phyloP scores from a whole-genome alignment of 2,888 invertebrate species.

The Chloromyia formosa region DNA sequence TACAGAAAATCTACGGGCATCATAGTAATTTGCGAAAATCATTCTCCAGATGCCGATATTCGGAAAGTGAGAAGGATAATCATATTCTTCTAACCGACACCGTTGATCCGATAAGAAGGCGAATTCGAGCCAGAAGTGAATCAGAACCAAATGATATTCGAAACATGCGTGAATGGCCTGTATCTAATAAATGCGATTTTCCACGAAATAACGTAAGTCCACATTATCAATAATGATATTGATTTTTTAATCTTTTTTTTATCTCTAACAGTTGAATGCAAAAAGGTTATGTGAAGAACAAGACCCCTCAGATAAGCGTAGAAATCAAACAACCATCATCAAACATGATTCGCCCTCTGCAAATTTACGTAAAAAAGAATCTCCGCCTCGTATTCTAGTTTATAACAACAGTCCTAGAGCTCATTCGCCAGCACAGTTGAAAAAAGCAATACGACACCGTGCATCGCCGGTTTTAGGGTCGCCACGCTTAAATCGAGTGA shows the following conservation, averaged over 20 bases:
- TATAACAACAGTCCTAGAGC: conserved; percentile 57
- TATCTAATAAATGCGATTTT: neutral
- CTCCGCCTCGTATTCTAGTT: conserved; percentile 58
- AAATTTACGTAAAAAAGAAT: conserved; percentile 53
- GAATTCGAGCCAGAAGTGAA: conserved; percentile 53
- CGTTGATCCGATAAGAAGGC: neutral
- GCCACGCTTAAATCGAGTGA: conserved; percentile 49
- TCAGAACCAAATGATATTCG: conserved; percentile 51
- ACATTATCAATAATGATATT: neutral
- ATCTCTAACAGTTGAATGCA: neutral
- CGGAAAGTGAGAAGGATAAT: conserved; percentile 35
- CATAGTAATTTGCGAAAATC: neutral
- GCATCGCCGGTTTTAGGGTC: conserved; percentile 51
- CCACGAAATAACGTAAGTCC: conserved; percentile 19
- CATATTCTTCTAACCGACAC: too few species aligned
- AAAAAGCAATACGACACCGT: conserved; percentile 22
- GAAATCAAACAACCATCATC: neutral
- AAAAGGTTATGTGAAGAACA: neutral
- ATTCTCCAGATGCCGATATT: conserved; percentile 23
- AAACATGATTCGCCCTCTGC: neutral
- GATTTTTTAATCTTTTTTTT: conserved; percentile 1
- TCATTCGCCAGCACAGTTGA: conserved; percentile 53
- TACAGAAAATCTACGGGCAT: neutral
- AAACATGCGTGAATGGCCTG: neutral
- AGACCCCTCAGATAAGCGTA: neutral